These are phyloP conservation scores for Drosophila paranaensis DNA, from an alignment of 2,888 invertebrate species.

Conservation along the genomic window DNA sequence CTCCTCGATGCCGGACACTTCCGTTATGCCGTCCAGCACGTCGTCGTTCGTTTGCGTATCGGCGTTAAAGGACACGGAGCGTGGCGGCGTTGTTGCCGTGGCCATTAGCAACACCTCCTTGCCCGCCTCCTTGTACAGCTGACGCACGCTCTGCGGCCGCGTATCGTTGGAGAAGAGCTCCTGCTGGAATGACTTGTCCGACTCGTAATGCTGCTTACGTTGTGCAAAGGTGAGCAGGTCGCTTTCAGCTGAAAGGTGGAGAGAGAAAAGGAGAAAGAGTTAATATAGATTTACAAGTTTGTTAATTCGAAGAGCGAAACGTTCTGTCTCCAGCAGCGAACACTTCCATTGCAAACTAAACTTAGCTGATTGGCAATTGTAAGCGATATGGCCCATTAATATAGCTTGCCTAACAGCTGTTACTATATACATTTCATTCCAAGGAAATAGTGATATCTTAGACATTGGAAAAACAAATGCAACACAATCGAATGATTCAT, in stretches of 20 bases:
- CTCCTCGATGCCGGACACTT: conserved; percentile 79
- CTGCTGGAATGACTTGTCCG: conserved; percentile 89
- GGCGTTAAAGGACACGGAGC: conserved; percentile 68
- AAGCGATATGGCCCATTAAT: conserved; percentile 5
- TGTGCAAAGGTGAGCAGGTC: conserved; percentile 94
- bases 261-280: not conserved
- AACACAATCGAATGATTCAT: conserved; percentile 21
- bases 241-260: conserved; percentile 91
- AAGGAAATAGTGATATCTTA: not conserved
- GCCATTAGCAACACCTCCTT: conserved; percentile 83
- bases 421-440: not conserved
- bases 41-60: conserved; percentile 62
- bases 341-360: too few species aligned
- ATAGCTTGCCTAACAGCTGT: conserved; percentile 5
- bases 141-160: conserved; percentile 90
- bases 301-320: too few species aligned
- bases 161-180: conserved; percentile 91
- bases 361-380: conserved; percentile 9
- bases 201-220: conserved; percentile 91
- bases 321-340: too few species aligned
- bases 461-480: conserved; percentile 1
- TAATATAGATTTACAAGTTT: too few species aligned
- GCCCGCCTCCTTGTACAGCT: conserved; percentile 92
- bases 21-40: conserved; percentile 47
- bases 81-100: conserved; percentile 53